These are phyloP conservation scores for Scolopax bukidnonensis DNA, from an alignment of 2,797 vertebrate genomes.

Conservation along the genomic window DNA sequence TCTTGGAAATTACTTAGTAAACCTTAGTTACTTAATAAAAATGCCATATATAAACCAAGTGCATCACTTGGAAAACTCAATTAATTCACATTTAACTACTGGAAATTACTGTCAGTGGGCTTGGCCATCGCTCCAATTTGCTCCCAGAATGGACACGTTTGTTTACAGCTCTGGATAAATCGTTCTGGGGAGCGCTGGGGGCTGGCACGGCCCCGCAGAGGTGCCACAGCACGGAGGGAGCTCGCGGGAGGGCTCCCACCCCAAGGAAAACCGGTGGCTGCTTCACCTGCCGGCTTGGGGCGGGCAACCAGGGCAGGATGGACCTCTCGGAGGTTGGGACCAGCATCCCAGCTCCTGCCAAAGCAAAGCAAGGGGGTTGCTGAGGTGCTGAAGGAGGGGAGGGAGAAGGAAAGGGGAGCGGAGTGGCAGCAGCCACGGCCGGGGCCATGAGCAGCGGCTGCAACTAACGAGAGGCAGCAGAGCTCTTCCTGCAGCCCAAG, in stretches of 20 bases:
- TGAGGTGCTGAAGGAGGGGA: background rate
- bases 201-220: background rate
- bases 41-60: background rate
- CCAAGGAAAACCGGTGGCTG: rapidly evolving
- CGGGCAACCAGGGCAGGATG: background rate
- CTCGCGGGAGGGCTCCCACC: background rate
- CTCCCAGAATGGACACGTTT: background rate
- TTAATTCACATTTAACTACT: constrained; percentile 40
- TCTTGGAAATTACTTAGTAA: constrained; percentile 70
- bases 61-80: background rate
- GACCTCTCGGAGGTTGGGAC: background rate
- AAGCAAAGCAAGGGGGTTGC: background rate
- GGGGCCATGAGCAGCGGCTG: background rate
- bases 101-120: background rate
- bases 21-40: background rate
- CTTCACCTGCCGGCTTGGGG: rapidly evolving
- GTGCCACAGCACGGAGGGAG: background rate
- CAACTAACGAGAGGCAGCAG: background rate
- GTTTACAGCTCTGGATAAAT: background rate
- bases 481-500: background rate
- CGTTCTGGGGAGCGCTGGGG: background rate
- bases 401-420: background rate
- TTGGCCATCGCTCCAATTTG: background rate
- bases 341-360: background rate
- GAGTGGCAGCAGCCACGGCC: background rate